Conservation (phyloP, 30 jellyfish, hydroid and myxozoan species). For the Cassiopea andromeda region DNA sequence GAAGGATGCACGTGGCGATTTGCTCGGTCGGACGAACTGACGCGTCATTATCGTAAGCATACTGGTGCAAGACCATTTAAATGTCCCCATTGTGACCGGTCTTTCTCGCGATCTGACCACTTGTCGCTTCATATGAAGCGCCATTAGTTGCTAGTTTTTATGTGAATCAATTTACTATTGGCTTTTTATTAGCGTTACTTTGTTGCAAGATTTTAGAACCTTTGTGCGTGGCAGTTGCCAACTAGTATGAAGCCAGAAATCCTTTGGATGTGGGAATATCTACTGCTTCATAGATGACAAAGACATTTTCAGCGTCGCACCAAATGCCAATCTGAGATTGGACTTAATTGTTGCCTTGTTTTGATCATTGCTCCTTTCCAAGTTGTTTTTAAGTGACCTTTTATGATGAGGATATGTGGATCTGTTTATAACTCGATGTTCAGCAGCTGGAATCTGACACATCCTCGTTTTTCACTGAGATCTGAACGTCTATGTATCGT, state of each 20-base stretch:
- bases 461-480: no score
- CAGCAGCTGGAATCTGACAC: no score
- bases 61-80: constrained; percentile 98
- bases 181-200: not conserved
- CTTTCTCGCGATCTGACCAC: constrained; percentile 98
- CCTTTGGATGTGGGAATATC: not conserved
- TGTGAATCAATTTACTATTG: not conserved
- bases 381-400: no score
- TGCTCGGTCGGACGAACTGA: constrained; percentile 99
- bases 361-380: no score
- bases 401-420: no score
- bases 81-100: constrained; percentile 96
- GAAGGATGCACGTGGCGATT: constrained; percentile 99
- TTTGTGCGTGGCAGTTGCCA: not conserved
- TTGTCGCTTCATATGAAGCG: constrained; percentile 98
- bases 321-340: no score
- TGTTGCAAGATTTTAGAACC: not conserved
- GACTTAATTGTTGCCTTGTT: no score
- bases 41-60: constrained; percentile 99
- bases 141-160: constrained; percentile 48
- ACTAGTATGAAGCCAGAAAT: not conserved
- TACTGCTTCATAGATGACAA: not conserved
- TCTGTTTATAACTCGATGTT: no score
- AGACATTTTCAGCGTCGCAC: no score
- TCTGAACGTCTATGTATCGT: no score